Base-by-base conservation (phyloP, 2,797 vertebrate species). In the Ptychobarbus kaznakovi region DNA sequence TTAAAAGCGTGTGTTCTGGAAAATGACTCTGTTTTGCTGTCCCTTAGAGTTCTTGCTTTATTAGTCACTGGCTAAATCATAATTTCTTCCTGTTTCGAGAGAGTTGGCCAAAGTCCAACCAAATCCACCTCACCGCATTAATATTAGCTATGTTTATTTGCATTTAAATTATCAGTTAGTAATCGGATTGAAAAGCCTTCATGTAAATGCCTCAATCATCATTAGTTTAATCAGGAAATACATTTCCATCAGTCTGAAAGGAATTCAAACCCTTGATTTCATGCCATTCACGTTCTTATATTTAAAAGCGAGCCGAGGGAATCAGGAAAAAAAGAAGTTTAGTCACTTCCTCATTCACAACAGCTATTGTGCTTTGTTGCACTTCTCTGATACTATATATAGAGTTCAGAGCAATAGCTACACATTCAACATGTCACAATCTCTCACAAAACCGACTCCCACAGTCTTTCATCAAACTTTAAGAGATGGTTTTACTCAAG, bases 311-410 rank as follows among this genome's bases (percentile, higher is more conserved):
- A 44, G 40, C 40, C 10, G 42, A 13, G 28, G 53, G 20, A 73
- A 65, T 22, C 3, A 53, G 58, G 56, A 32, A 46, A 22, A 13
- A 73, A 38, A 68, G 15, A 35, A 80, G 42, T 58, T 20, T 38
- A 35, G n/a, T 42, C 32, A 79, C 65, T 82, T 88, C 74, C 80
- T 82, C 68, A 73, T 87, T 77, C 66, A 74, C 56, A 22, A 70
- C 15, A 20, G 11, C 44, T 53, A 68, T 77, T 68, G 6, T 46
- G 20, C 18, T 78, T 70, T 32, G 65, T 40, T 81, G 20, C 5
- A 25, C n/a, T 84, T 72, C 38, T 28, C 25, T 69, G 28, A 6
- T 66, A 28, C 70, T 84, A 63, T 46, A 73, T 38, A 56, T 63
- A 76, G 18, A 15, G 3, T 76, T 8, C 7, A 69, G 32, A 69